Percentiles rank a stretch among this genome's conserved stretches.
phyloP scores from a whole-genome alignment of 2,888 invertebrate species.

The Drosophila infuscata region DNA sequence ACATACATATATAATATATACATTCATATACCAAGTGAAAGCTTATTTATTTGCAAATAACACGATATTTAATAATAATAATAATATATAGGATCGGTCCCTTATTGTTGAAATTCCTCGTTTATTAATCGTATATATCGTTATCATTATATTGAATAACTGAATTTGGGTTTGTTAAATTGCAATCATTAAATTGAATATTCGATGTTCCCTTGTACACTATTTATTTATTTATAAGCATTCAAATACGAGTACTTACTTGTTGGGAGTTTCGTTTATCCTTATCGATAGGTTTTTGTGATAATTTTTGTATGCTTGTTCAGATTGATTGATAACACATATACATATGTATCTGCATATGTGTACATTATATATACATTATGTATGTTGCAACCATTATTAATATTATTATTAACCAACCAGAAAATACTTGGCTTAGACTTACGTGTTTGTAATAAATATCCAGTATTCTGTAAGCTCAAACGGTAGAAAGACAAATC shows the following conservation, averaged over 20 bases:
- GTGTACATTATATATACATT: background rate
- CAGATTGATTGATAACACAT: conserved; percentile 7
- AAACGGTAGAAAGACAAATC: conserved; percentile 54
- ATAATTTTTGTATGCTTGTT: conserved; percentile 55
- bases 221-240: conserved; percentile 29
- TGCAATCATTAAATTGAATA: conserved; percentile 38
- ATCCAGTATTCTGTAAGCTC: conserved; percentile 52
- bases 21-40: conserved; percentile 2
- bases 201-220: conserved; percentile 24
- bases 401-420: conserved; percentile 7
- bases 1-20: conserved; percentile 10
- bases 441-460: conserved; percentile 30
- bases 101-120: conserved; percentile 41
- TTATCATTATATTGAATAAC: conserved; percentile 18
- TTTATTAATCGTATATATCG: conserved; percentile 28
- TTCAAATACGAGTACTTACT: conserved; percentile 32
- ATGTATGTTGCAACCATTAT: conserved; percentile 1
- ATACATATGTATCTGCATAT: background rate
- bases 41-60: conserved; percentile 6
- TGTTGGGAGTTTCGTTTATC: conserved; percentile 46
- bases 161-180: conserved; percentile 51
- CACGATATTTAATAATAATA: background rate
- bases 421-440: conserved; percentile 37
- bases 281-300: conserved; percentile 48
- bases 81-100: conserved; percentile 3